Evolutionary conservation across 2,888 invertebrate genomes (phyloP).

Genomic region (Ramazzottius varieornatus): DNA sequence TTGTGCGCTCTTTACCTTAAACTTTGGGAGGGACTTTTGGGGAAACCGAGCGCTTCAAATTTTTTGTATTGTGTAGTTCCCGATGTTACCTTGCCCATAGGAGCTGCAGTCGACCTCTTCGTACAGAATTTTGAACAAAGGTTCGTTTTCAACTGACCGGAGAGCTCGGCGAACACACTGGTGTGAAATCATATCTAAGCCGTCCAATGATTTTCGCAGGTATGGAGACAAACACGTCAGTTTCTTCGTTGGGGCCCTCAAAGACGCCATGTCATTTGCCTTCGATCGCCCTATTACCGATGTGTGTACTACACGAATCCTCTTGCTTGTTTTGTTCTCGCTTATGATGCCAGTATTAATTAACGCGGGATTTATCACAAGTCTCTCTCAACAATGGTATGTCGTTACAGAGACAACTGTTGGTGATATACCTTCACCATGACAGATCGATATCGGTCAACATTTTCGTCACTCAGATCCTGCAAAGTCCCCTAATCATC

Average conservation of each 20-base stretch:
- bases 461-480: not conserved
- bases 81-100: not conserved
- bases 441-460: not conserved
- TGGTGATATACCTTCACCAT: not conserved
- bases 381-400: too few relatives aligned
- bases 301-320: too few relatives aligned
- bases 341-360: not conserved
- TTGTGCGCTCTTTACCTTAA: too few relatives aligned
- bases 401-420: not conserved
- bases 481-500: not conserved
- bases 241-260: not conserved
- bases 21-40: too few relatives aligned
- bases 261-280: not conserved
- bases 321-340: not conserved
- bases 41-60: too few relatives aligned
- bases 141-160: too few relatives aligned
- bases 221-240: not conserved
- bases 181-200: too few relatives aligned
- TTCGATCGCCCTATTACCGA: not conserved
- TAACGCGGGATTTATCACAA: too few relatives aligned
- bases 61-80: too few relatives aligned
- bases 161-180: too few relatives aligned
- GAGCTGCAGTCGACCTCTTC: not conserved
- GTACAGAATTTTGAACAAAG: not conserved
- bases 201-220: too few relatives aligned